Evolutionary conservation across 2,113 vertebrate species (phyloP).

Genomic region (Pterocles orientalis): DNA sequence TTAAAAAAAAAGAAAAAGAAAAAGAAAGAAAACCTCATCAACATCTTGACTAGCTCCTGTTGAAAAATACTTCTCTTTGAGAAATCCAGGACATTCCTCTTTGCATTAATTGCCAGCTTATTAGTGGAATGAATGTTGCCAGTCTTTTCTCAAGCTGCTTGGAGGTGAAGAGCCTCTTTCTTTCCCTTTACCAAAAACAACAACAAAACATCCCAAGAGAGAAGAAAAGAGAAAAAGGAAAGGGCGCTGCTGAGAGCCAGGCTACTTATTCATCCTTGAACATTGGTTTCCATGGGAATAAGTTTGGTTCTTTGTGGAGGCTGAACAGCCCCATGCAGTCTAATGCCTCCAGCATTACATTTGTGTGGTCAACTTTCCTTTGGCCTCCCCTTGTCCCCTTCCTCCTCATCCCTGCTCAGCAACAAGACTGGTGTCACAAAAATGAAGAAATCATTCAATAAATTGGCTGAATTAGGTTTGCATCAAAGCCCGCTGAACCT

Average conservation of each 20-base stretch:
- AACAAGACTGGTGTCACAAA: slow-evolving; percentile 32
- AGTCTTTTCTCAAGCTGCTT: slow-evolving; percentile 41
- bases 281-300: slow-evolving; percentile 79
- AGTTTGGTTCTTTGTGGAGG: slow-evolving; percentile 67
- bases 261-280: slow-evolving; percentile 52
- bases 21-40: background rate
- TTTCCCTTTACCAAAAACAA: slow-evolving; percentile 56
- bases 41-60: slow-evolving; percentile 38
- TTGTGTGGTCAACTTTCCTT: slow-evolving; percentile 71
- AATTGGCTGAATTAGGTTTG: slow-evolving; percentile 42
- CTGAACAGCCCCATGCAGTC: slow-evolving; percentile 12
- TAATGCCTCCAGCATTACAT: slow-evolving; percentile 45
- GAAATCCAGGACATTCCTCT: slow-evolving; percentile 52
- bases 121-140: slow-evolving; percentile 52
- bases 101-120: slow-evolving; percentile 62
- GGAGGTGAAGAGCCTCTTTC: slow-evolving; percentile 40
- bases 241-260: slow-evolving; percentile 62
- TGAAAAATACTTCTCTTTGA: slow-evolving; percentile 42
- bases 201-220: slow-evolving; percentile 68
- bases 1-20: background rate
- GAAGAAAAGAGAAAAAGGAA: slow-evolving; percentile 66
- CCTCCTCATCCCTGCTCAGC: slow-evolving; percentile 36
- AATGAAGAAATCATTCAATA: slow-evolving; percentile 49
- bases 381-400: background rate
- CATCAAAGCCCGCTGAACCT: slow-evolving; percentile 15